phyloP scores from a whole-genome alignment of 1,140 invertebrate genomes.

The Berghia stephanieae region DNA sequence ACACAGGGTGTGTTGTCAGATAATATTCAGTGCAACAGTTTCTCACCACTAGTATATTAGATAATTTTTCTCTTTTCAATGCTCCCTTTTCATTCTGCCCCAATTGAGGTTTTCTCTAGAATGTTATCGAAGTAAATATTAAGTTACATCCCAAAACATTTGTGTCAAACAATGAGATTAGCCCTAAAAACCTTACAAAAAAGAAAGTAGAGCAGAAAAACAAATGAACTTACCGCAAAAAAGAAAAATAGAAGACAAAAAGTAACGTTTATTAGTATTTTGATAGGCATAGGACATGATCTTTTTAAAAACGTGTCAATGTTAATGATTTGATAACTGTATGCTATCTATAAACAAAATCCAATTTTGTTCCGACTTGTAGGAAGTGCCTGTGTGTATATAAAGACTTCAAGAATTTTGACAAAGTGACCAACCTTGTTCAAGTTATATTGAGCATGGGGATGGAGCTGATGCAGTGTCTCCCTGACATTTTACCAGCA shows the following conservation, averaged over 20 bases:
- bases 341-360: background rate
- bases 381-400: conserved; percentile 93
- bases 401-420: conserved; percentile 88
- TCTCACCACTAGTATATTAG: background rate
- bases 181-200: too few species aligned
- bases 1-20: too few species aligned
- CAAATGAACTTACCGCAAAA: background rate
- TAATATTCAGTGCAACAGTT: background rate
- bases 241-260: background rate
- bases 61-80: background rate
- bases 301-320: background rate
- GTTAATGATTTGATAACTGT: background rate
- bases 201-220: too few species aligned
- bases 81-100: background rate
- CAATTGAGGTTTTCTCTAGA: background rate
- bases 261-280: background rate
- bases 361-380: conserved; percentile 40
- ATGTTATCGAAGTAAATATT: too few species aligned
- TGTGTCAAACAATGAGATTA: too few species aligned
- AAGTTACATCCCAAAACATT: too few species aligned
- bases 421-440: conserved; percentile 85
- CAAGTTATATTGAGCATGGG: conserved; percentile 76
- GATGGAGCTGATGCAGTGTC: conserved; percentile 63
- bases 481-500: conserved; percentile 56
- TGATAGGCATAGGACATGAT: background rate